Percentiles rank a stretch among this genome's conserved stretches.
phyloP scores from a whole-genome alignment of 2,797 vertebrate species.

The Ctenochaetus hawaiiensis region DNA sequence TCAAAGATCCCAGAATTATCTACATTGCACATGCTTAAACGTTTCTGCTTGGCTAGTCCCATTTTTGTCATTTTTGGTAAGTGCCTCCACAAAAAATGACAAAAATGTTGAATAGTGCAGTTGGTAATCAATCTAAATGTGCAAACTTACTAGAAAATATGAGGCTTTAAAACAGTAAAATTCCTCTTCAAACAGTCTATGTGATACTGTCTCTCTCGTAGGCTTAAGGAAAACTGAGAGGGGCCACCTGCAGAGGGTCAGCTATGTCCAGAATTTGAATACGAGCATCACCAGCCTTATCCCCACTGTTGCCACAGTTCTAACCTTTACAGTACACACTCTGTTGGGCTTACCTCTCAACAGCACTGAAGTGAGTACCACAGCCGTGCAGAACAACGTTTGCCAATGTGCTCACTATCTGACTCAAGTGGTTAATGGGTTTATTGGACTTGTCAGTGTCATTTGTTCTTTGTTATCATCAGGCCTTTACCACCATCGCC shows the following conservation, averaged over 20 bases:
- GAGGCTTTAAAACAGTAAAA: background rate
- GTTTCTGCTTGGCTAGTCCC: too few relatives aligned
- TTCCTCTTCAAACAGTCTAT: background rate
- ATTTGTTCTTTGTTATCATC: slow-evolving; percentile 26
- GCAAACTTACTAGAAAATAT: too few relatives aligned
- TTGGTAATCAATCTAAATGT: too few relatives aligned
- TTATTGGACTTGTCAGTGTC: background rate
- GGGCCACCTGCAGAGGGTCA: slow-evolving; percentile 75
- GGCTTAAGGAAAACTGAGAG: slow-evolving; percentile 84
- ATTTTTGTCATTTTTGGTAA: too few relatives aligned
- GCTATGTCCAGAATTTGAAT: slow-evolving; percentile 86
- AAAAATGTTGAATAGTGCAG: too few relatives aligned
- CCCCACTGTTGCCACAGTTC: slow-evolving; percentile 81
- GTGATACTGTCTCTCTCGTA: slow-evolving; percentile 49
- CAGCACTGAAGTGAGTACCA: slow-evolving; percentile 68
- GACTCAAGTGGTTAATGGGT: background rate
- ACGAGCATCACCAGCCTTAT: slow-evolving; percentile 75
- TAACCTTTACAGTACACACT: slow-evolving; percentile 87
- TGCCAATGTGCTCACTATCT: background rate
- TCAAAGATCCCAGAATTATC: too few relatives aligned
- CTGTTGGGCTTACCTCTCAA: slow-evolving; percentile 73
- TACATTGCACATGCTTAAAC: too few relatives aligned
- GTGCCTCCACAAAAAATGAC: too few relatives aligned
- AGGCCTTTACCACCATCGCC: slow-evolving; percentile 89
- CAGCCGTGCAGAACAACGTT: background rate